phyloP scores from a whole-genome alignment of 1,140 invertebrate genomes.

The Aphelinus certus region DNA sequence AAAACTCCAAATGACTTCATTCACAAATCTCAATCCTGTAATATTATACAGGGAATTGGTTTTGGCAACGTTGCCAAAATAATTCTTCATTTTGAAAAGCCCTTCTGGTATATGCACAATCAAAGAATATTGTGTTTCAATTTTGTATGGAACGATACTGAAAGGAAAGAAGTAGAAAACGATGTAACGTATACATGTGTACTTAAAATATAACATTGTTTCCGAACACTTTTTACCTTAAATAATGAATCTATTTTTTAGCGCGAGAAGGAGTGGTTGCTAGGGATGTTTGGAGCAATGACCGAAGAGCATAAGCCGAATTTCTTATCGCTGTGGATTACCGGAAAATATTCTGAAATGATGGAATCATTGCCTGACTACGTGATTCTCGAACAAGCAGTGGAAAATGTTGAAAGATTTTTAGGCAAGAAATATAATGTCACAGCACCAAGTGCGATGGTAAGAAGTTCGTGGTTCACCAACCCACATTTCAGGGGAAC shows the following conservation, averaged over 20 bases:
- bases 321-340: constrained; percentile 71
- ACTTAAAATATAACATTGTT: too few relatives aligned
- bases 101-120: constrained; percentile 67
- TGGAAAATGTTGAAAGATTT: constrained; percentile 61
- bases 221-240: too few relatives aligned
- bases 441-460: constrained; percentile 55
- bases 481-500: constrained; percentile 75
- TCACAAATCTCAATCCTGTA: neutral
- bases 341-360: constrained; percentile 64
- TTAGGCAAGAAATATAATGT: constrained; percentile 62
- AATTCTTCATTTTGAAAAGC: constrained; percentile 72
- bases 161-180: constrained; percentile 52
- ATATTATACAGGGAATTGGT: constrained; percentile 58
- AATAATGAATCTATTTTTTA: neutral
- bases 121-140: constrained; percentile 63
- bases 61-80: constrained; percentile 75
- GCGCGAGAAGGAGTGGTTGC: constrained; percentile 67
- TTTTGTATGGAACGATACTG: constrained; percentile 64
- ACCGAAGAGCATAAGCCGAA: constrained; percentile 72
- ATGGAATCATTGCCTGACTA: constrained; percentile 68
- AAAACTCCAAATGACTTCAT: neutral
- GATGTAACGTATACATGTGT: constrained; percentile 36
- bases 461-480: constrained; percentile 73
- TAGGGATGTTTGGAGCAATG: constrained; percentile 71
- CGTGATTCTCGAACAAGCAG: constrained; percentile 59